phyloP scores from a whole-genome alignment of 2,113 vertebrate genomes.

The Peromyscus leucopus region DNA sequence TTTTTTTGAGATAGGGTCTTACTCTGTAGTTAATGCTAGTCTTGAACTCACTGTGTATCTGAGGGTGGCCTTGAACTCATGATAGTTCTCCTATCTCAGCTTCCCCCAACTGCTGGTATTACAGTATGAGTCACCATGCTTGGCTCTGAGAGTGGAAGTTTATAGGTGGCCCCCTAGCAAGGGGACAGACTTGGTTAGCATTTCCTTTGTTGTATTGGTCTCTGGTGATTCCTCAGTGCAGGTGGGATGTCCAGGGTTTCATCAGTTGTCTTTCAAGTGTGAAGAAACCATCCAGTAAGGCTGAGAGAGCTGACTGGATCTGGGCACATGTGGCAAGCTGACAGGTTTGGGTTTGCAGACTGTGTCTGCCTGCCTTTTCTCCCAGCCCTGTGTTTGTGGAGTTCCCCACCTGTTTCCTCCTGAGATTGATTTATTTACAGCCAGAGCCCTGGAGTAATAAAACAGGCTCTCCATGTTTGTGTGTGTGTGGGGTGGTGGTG shows the following conservation, averaged over 20 bases:
- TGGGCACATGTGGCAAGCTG: background rate
- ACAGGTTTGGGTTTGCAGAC: background rate
- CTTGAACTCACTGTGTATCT: background rate
- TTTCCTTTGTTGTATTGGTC: no score
- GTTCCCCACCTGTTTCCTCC: background rate
- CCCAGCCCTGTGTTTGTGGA: background rate
- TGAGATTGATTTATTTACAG: background rate
- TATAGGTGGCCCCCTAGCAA: background rate
- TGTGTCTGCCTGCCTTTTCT: background rate
- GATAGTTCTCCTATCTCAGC: background rate
- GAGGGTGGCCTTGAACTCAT: background rate
- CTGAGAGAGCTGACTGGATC: background rate
- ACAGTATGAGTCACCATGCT: background rate
- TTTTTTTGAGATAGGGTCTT: background rate
- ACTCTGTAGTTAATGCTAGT: background rate
- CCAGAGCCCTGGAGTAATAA: background rate
- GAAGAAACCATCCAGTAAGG: rapidly evolving
- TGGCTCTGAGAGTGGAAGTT: background rate
- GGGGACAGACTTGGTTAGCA: background rate
- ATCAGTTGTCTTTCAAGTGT: background rate
- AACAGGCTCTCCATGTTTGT: background rate
- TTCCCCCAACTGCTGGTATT: background rate
- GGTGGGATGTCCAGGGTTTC: rapidly evolving
- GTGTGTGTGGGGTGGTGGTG: rapidly evolving
- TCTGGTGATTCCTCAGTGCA: background rate